Evolutionary conservation across 2,113 vertebrate genomes (phyloP), one percentile per base, ranked within the genome.

Genomic region (Siniperca knerii): DNA sequence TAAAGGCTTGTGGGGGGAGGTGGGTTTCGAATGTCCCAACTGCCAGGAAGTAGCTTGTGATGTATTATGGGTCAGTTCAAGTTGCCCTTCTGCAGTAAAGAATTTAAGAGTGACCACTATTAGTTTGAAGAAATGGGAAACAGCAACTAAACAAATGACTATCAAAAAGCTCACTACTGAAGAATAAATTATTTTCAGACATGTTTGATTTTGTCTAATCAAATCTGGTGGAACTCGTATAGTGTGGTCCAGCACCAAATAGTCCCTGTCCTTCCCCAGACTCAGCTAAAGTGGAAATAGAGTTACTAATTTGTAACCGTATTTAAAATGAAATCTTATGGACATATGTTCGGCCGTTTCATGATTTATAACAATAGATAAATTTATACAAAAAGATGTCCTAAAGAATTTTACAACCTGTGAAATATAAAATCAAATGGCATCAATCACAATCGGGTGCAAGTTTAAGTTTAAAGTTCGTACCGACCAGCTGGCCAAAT

Each of bases 11-110:
- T 52, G 65, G 40, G 54, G 46, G 78, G 67, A 1, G 68, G 37
- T 52, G 81, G 70, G 87, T 85, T 82, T 87, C 50, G 2, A 71
- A 84, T 82, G 58, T 75, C 67, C 70, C 0, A 73, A 80, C 61
- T 58, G 61, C 44, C 79, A 81, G 70, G 76, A 77, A 58, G 69
- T 73, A 23, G 52, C n/a, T 12, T 71, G 52, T 77, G 72, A 77
- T 78, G 60, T 46, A 85, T 75, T 83, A 71, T n/a, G 48, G 50
- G 67, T 82, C 69, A 69, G 72, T 16, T 80, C 21, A 83, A 86
- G 67, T 74, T 87, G 29, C 29, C 46, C 68, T 23, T 69, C 12
- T 55, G 46, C 21, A 29, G 13, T 18, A 18, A 69, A 68, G 21
- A 58, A 50, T 50, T 66, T 6, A 69, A 73, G 18, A 61, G 40